Evolutionary conservation across 1,140 invertebrate species (phyloP), one percentile per base, ranked within the genome.

Genomic region (Heliconius hermathena): DNA sequence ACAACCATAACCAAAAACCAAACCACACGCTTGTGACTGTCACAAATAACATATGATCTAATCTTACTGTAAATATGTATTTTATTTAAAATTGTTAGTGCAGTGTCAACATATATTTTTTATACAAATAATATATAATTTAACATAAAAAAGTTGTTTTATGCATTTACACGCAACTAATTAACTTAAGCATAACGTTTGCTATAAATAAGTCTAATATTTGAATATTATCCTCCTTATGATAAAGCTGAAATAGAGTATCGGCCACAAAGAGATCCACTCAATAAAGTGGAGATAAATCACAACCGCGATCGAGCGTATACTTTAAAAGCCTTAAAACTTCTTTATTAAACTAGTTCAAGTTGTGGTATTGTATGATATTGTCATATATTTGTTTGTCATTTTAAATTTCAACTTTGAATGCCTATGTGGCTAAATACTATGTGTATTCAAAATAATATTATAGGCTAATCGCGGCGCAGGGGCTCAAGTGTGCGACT

Each of bases 281-380:
- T 86, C 86, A 88, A 88, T 88, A 85, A 85, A 84, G 79, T 74
- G 77, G 81, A 88, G 86, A 88, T 88, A 88, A 86, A 88, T 85
- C 86, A 88, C 86, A 86, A 76, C 83, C 79, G 74, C 81, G 78
- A 81, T 80, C 78, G 74, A 80, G 52, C 77, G 77, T 77, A 60
- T 74, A 78, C 78, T 84, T 82, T 80, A 76, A 76, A 82, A 82
- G 81, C 73, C 81, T 81, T 77, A 83, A 81, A 77, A 81, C 76
- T 81, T 79, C 80, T 79, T 80, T 81, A 79, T 79, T 81, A 81
- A 81, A 73, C 79, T 83, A 81, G 72, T 74, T 66, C 60, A 66
- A 66, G 60, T 79, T 36, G 60, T 74, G 22, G 52, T 5, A 41
- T 73, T 41, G 36, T 73, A 73, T 73, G 29, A 41, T 41, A 33